These are phyloP conservation scores for Amphibalanus amphitrite DNA, from an alignment of 1,140 invertebrate species.

Conservation along the genomic window DNA sequence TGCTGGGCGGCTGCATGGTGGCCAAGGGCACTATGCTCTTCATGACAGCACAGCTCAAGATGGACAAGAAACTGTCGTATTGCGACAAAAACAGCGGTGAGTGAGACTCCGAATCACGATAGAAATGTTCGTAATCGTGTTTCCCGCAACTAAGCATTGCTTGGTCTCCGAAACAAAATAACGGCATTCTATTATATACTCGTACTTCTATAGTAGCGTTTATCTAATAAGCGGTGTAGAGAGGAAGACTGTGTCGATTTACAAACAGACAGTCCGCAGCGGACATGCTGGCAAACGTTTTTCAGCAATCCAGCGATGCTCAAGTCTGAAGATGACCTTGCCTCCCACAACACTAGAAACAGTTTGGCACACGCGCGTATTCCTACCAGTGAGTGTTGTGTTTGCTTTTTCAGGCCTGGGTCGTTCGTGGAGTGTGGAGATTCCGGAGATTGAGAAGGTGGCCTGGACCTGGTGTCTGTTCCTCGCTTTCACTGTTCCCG, in stretches of 20 bases:
- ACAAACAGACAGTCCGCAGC: no score
- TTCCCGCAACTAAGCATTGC: conserved; percentile 19
- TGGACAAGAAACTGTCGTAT: conserved; percentile 14
- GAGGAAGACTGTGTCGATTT: no score
- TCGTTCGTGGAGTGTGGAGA: conserved; percentile 53
- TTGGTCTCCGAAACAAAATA: no score
- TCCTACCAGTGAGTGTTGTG: no score
- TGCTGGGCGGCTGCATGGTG: conserved; percentile 23
- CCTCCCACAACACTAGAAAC: no score
- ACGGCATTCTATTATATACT: no score
- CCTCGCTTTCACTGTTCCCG: conserved; percentile 66
- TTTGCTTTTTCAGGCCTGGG: conserved; percentile 45
- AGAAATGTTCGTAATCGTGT: conserved; percentile 21
- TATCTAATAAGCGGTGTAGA: no score
- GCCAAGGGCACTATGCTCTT: conserved; percentile 26
- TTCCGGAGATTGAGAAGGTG: conserved; percentile 63
- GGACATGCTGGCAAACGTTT: no score
- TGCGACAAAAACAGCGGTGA: conserved; percentile 11
- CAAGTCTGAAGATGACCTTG: no score
- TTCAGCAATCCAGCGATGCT: no score
- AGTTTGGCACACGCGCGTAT: no score
- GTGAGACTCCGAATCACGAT: background rate
- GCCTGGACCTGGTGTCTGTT: conserved; percentile 84
- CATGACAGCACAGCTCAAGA: conserved; percentile 27
- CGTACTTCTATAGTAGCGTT: no score